phyloP scores from a whole-genome alignment of 2,888 invertebrate species.

The Cheiracanthium punctorium region DNA sequence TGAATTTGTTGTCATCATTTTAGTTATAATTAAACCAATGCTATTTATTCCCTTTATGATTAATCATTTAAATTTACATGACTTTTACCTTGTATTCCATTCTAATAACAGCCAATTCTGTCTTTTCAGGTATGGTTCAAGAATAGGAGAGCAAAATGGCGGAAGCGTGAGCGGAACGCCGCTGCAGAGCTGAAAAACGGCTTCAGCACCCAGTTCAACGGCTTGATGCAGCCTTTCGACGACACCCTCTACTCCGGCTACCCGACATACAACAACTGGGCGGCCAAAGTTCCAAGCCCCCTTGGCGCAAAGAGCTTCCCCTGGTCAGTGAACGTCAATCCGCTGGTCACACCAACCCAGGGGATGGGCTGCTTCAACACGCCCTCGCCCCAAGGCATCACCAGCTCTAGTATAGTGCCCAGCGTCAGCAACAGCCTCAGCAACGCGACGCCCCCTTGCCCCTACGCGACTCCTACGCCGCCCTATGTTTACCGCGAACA shows the following conservation, averaged over 20 bases:
- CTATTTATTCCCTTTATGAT: too few relatives aligned
- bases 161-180: slow-evolving; percentile 96
- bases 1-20: too few relatives aligned
- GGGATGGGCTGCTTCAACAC: slow-evolving; percentile 80
- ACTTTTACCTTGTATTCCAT: too few relatives aligned
- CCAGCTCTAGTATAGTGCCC: slow-evolving; percentile 76
- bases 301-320: slow-evolving; percentile 82
- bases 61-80: too few relatives aligned
- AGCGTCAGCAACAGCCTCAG: slow-evolving; percentile 78
- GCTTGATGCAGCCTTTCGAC: slow-evolving; percentile 77
- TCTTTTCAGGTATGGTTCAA: slow-evolving; percentile 96
- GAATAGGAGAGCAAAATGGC: slow-evolving; percentile 97
- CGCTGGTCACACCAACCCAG: slow-evolving; percentile 84
- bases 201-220: slow-evolving; percentile 90
- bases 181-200: slow-evolving; percentile 78
- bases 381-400: slow-evolving; percentile 77
- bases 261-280: slow-evolving; percentile 86
- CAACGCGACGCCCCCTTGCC: slow-evolving; percentile 80
- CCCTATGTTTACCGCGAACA: slow-evolving; percentile 90
- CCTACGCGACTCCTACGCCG: slow-evolving; percentile 91
- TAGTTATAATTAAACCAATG: too few relatives aligned
- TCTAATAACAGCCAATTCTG: too few relatives aligned
- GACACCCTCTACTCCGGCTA: slow-evolving; percentile 93
- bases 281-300: slow-evolving; percentile 93
- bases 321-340: slow-evolving; percentile 83